Base-by-base conservation (phyloP, 2,797 vertebrate genomes). In the Siniperca scherzeri region DNA sequence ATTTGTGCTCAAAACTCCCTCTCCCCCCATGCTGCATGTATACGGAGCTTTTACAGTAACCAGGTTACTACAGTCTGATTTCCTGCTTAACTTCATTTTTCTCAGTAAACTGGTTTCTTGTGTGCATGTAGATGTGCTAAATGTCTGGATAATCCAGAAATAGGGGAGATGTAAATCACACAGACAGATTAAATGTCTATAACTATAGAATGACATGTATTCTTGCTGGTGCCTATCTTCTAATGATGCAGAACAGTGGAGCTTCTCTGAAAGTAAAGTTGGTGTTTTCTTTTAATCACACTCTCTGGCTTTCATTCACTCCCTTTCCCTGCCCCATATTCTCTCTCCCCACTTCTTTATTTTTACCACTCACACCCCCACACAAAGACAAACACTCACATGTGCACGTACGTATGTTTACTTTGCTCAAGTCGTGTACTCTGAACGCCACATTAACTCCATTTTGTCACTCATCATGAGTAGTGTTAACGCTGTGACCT, bases 361-460 rank as follows among this genome's bases (percentile, higher is more conserved):
- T 74, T 78, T 21, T 25, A 9, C 27, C 48, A 46, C n/a, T 25
- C 61, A 42, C 73, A 66, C 77, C 22, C 59, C 17, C 36, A 27
- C 65, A 25, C 70, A 38, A 10, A 25, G 5, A 71, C 68, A 40
- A 69, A 69, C 67, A 22, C 76, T 42, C 55, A 38, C 48, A 78
- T 27, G 8, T 33, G 14, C 65, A 22, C 40, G 2, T 17, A 56
- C 0, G 16, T 68, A 55, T 88, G 90, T 91, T 91, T 88, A 84
- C 86, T 86, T 84, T 71, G 80, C 82, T 76, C 4, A 3, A 79
- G 76, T 36, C 73, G 10, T 61, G 85, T 53, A 70, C 86, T 74
- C 80, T 77, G 70, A 87, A 90, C 5, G 85, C 85, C 83, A 90
- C 93, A 94, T 92, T 93, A 89, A 80, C 87, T 91, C 88, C 60